Evolutionary conservation across 2,888 invertebrate genomes (phyloP).

Genomic region (Aphodius granarius): DNA sequence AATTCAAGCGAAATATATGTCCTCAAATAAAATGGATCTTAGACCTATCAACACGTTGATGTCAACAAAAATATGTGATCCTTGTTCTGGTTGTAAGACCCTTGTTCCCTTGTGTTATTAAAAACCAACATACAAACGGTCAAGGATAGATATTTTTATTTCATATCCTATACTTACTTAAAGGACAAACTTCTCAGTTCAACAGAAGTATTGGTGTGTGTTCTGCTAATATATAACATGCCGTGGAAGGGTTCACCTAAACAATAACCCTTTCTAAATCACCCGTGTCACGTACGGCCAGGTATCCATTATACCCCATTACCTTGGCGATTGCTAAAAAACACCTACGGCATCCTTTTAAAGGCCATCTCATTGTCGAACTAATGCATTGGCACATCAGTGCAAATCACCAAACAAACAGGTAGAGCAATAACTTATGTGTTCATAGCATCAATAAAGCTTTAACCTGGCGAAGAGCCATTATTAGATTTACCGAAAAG

Average conservation of each 20-base stretch:
- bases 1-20: too few relatives aligned
- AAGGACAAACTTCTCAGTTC: background rate
- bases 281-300: background rate
- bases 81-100: too few relatives aligned
- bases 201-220: background rate
- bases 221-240: background rate
- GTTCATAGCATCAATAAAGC: background rate
- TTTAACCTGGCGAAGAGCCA: background rate
- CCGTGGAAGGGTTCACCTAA: background rate
- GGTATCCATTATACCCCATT: background rate
- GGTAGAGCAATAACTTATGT: background rate
- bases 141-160: too few relatives aligned
- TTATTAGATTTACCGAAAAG: background rate
- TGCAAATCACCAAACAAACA: background rate
- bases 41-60: too few relatives aligned
- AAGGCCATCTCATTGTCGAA: background rate
- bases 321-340: background rate
- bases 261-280: background rate
- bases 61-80: too few relatives aligned
- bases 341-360: background rate
- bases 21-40: too few relatives aligned
- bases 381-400: background rate
- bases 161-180: background rate
- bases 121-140: too few relatives aligned
- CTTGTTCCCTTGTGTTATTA: too few relatives aligned